Evolutionary conservation across 2,888 invertebrate species (phyloP), one percentile per base, ranked within the genome.

Genomic region (Lasioglossum marginatum): DNA sequence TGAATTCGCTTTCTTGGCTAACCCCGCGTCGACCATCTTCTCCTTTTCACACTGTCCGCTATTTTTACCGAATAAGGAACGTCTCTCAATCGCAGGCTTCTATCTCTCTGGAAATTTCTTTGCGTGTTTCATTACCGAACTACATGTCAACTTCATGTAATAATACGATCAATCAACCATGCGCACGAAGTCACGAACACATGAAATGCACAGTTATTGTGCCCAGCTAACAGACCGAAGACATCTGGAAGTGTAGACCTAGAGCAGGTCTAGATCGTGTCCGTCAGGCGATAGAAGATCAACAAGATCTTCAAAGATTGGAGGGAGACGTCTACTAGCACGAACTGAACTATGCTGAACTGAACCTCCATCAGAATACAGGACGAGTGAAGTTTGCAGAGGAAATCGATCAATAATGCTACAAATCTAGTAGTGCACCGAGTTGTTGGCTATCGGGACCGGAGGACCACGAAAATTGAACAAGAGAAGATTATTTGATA

Each of bases 1-100:
- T 79, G 84, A 88, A 88, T 89, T 79, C 83, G 73, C 79, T 85
- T 82, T 76, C 78, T 74, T 79, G 37, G 76, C 40, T 68, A 27
- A 45, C 27, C 40, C 10, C 1, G 6, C 43, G 27, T 66, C 72
- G 31, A 37, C 60, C 37, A 27, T 57, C 27, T 57, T 14, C 37
- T 37, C 73, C 10, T 37, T 37, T 45, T 70, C 8, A 12, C 10
- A 31, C 16, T 63, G 27, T 63, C 63, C 63, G 31, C 63, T 31
- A 31, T 63, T 63, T 31, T 63, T 31, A 19, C 8, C 31, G 31
- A 3, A 31, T 63, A 63, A 31, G 31, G 31, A 63, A 19, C 27
- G 63, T 63, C 31, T 31, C 16, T 31, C 31, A 16, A 63, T 63
- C 16, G 63, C 63, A 63, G 63, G 16, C 31, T 19, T 63, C 63